Evolutionary conservation across 2,797 vertebrate genomes (phyloP), one percentile per base, ranked within the genome.

Genomic region (Scolopax bukidnonensis): DNA sequence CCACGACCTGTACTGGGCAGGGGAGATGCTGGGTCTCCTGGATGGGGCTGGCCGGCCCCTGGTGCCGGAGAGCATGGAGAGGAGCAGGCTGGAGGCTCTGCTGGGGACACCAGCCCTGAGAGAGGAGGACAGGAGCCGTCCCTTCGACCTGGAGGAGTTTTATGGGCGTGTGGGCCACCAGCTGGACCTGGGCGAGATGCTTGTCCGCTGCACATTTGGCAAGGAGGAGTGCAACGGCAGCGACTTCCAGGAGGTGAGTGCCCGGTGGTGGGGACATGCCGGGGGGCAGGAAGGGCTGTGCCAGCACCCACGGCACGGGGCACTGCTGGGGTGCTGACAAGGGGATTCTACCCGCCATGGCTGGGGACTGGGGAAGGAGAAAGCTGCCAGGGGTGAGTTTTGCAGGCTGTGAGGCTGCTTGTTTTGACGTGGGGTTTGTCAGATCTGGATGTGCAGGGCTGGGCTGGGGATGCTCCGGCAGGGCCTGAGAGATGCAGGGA

Each of bases 221-320:
- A 75, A 30, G 1, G 18, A 90, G 36, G 40, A 90, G 5, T 97
- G 97, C 79, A 84, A 95, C 5, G 3, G 68, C 81, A 93, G 87
- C 1, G 93, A 97, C 89, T 97, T 97, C 90, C 86, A 90, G 82
- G 90, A 73, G 3, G 97, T 97, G 93, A 97, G 97, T 97, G 64
- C 13, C 33, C 38, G 13, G 33, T 11, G 47, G 38, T 6, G 38
- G 38, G 53, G 41, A 21, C 1, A 3, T 40, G 3, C 4, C 0
- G 3, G 25, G 36, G 36, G 56, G 3, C 20, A 43, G 60, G 24
- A 28, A 33, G 30, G 28, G 51, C 7, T 60, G 30, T 73, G 50
- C 43, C 23, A 20, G 15, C 40, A 82, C 12, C 21, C 19, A 7
- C 16, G 24, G 65, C 47, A 19, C 0, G 0, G 18, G 13, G 27